Evolutionary conservation across 2,888 invertebrate genomes (phyloP), one percentile per base, ranked within the genome.

Genomic region (Erannis defoliaria): DNA sequence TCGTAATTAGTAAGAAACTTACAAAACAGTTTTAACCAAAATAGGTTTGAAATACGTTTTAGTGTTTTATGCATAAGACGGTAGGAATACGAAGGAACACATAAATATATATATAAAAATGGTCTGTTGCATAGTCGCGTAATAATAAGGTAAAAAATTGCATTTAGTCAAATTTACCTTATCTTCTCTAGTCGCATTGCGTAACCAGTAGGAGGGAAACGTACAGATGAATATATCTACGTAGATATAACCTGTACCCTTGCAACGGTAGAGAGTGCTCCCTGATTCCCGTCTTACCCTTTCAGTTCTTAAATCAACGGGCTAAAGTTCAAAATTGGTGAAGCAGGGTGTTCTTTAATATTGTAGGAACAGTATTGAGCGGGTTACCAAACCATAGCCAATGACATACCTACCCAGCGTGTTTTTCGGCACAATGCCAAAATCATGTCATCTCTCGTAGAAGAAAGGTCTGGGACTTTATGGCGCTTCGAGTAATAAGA

Each of bases 401-500:
- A 77, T 71, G 71, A 72, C 71, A 75, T 73, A 61, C 69, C 68
- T 73, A 61, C 69, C 68, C 65, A 60, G 65, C 64, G 66, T 72
- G 75, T 77, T 77, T 78, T 77, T 80, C 66, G 84, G 84, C 82
- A 74, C 63, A 35, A 31, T 75, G 84, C 85, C 83, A 84, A 82
- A 67, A 72, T 72, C 69, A 66, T 72, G 71, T 62, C 68, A 74
- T 74, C 72, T 74, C 74, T 76, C 72, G 66, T 64, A 64, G 64
- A 70, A 70, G 67, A 58, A 69, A 60, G 58, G 38, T 55, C 45
- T 55, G 67, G 62, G 42, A 57, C 62, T 53, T 62, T 50, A 71
- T 63, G 70, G 72, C 68, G 65, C 64, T 63, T 62, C 42, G 48
- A 46, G 48, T 37, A 53, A 42, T 49, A 62, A 40, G 19, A 40